phyloP scores from a whole-genome alignment of 2,888 invertebrate genomes.

The Masnerella sp. region DNA sequence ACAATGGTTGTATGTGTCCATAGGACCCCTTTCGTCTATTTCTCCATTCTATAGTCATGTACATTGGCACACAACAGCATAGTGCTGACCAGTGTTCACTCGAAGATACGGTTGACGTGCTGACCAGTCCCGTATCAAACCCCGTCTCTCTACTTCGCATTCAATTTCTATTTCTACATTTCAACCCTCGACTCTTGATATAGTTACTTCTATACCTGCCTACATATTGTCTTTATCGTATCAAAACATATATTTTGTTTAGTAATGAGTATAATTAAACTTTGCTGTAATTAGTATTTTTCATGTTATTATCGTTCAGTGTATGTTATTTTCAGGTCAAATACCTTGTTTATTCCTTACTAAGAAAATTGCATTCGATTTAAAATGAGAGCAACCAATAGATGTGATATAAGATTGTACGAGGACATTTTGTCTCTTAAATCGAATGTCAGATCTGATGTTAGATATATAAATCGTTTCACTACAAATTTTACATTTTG shows the following conservation, averaged over 20 bases:
- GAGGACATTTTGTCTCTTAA: no score
- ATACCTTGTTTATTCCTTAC: background rate
- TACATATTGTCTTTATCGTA: conserved; percentile 48
- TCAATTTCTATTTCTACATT: conserved; percentile 70
- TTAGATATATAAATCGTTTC: no score
- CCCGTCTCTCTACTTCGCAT: conserved; percentile 63
- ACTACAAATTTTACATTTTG: no score
- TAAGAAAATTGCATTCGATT: no score
- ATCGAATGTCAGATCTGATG: no score
- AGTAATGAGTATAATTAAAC: conserved; percentile 11
- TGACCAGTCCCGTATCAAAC: conserved; percentile 60
- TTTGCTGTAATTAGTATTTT: no score
- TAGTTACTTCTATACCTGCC: conserved; percentile 50
- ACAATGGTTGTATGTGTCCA: conserved; percentile 73
- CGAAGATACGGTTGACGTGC: conserved; percentile 76
- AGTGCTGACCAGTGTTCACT: conserved; percentile 74
- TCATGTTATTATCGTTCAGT: no score
- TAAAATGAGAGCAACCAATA: no score
- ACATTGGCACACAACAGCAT: conserved; percentile 63
- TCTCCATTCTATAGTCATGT: conserved; percentile 67
- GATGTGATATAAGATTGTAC: no score
- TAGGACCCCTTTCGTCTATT: conserved; percentile 65
- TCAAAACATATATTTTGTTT: conserved; percentile 40
- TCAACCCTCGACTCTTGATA: conserved; percentile 60
- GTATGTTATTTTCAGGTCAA: conserved; percentile 4